A percentile compares a stretch with the other conserved stretches of the same genome.
phyloP scores from a whole-genome alignment of 2,113 vertebrate species.

The Neodon shergylaensis region DNA sequence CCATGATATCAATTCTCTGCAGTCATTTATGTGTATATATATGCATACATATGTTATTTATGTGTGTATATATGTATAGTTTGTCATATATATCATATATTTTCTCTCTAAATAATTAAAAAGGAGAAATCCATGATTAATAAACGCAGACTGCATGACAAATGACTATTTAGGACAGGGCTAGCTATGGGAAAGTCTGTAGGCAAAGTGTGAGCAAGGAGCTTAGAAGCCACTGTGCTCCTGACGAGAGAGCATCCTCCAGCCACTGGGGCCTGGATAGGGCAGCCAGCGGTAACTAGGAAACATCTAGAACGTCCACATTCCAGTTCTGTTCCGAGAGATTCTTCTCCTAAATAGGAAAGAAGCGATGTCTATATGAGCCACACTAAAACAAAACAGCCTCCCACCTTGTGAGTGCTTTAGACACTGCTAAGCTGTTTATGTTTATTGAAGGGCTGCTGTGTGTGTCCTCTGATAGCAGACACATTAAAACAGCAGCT shows the following conservation, averaged over 20 bases:
- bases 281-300: neutral
- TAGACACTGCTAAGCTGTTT: conserved; percentile 53
- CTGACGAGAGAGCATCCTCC: conserved; percentile 33
- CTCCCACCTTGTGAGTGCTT: conserved; percentile 52
- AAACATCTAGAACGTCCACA: conserved; percentile 18
- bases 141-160: conserved; percentile 1
- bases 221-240: neutral
- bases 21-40: neutral
- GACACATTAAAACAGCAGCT: conserved; percentile 58
- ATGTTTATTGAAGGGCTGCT: conserved; percentile 56
- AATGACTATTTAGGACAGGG: conserved; percentile 3
- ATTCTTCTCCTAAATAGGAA: conserved; percentile 41
- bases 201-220: neutral
- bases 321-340: conserved; percentile 33
- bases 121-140: conserved; percentile 1
- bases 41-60: neutral
- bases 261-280: neutral
- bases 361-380: conserved; percentile 38
- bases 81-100: neutral
- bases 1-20: no score
- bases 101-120: conserved; percentile 15
- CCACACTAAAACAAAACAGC: neutral
- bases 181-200: conserved; percentile 2
- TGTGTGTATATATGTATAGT: neutral
- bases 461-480: conserved; percentile 57